phyloP scores from a whole-genome alignment of 1,140 invertebrate genomes.

The Heliconius melpomene region DNA sequence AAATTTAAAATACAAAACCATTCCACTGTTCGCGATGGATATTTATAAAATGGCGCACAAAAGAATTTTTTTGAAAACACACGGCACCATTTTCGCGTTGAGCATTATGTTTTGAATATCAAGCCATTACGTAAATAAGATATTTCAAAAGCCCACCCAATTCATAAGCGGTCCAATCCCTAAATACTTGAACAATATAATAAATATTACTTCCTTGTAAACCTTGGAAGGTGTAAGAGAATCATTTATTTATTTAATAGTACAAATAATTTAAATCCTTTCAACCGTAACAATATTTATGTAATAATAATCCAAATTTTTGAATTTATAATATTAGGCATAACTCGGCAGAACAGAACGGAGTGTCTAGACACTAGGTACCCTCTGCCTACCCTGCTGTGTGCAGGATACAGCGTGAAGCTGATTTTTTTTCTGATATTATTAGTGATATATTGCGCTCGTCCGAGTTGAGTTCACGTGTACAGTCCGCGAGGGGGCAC shows the following conservation, averaged over 20 bases:
- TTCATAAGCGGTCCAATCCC: background rate
- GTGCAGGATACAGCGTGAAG: too few relatives aligned
- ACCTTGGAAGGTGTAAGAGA: background rate
- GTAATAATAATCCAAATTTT: background rate
- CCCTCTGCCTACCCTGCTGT: too few relatives aligned
- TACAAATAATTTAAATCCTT: background rate
- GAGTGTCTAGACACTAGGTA: too few relatives aligned
- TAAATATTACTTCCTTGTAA: background rate
- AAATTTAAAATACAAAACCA: slow-evolving; percentile 62
- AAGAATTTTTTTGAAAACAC: slow-evolving; percentile 47
- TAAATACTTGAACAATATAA: background rate
- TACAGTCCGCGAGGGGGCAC: slow-evolving; percentile 49
- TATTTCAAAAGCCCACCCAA: background rate
- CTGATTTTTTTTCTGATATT: too few relatives aligned
- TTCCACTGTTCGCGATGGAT: slow-evolving; percentile 49
- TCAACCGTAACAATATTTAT: background rate
- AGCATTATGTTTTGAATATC: slow-evolving; percentile 11
- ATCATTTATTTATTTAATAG: background rate
- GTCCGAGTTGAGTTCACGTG: slow-evolving; percentile 44
- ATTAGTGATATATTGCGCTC: slow-evolving; percentile 25
- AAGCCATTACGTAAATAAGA: background rate
- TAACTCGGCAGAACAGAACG: too few relatives aligned
- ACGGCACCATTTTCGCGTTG: slow-evolving; percentile 39
- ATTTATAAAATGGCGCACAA: slow-evolving; percentile 55
- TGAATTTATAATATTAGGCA: too few relatives aligned